Conservation (phyloP, 2,797 vertebrate species). For the Erpetoichthys calabaricus region DNA sequence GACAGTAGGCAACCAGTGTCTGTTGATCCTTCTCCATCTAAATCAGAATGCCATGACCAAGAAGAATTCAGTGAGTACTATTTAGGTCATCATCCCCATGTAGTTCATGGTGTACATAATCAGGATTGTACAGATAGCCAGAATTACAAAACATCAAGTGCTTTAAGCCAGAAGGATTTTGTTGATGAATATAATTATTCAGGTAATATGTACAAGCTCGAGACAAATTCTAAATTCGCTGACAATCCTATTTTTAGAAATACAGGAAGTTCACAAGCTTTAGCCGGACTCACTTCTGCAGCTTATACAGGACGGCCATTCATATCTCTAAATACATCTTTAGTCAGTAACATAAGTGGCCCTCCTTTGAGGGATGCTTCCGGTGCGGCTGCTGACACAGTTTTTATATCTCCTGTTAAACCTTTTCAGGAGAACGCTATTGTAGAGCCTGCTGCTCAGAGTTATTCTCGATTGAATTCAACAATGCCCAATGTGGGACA, state of each 20-base stretch:
- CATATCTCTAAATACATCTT: slow-evolving; percentile 80
- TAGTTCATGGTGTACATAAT: slow-evolving; percentile 13
- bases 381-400: slow-evolving; percentile 29
- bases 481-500: slow-evolving; percentile 24
- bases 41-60: slow-evolving; percentile 45
- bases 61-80: slow-evolving; percentile 87
- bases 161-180: too few relatives aligned
- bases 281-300: too few relatives aligned
- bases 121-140: neutral
- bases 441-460: slow-evolving; percentile 24
- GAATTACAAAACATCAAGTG: too few relatives aligned
- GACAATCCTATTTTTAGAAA: slow-evolving; percentile 49
- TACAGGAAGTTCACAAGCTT: slow-evolving; percentile 16
- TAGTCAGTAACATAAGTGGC: slow-evolving; percentile 89
- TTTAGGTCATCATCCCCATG: slow-evolving; percentile 36
- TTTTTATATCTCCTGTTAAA: slow-evolving; percentile 24
- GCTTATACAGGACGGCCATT: slow-evolving; percentile 57
- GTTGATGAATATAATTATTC: slow-evolving; percentile 9
- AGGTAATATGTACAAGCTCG: slow-evolving; percentile 4
- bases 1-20: slow-evolving; percentile 76
- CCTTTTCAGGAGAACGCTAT: slow-evolving; percentile 28
- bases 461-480: slow-evolving; percentile 16
- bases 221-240: neutral
- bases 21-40: slow-evolving; percentile 54
- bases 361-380: slow-evolving; percentile 29